Percentiles rank a stretch among this genome's conserved stretches.
Evolutionary conservation across 2,113 vertebrate genomes (phyloP).

Genomic region (Chaetorhynchus papuensis): DNA sequence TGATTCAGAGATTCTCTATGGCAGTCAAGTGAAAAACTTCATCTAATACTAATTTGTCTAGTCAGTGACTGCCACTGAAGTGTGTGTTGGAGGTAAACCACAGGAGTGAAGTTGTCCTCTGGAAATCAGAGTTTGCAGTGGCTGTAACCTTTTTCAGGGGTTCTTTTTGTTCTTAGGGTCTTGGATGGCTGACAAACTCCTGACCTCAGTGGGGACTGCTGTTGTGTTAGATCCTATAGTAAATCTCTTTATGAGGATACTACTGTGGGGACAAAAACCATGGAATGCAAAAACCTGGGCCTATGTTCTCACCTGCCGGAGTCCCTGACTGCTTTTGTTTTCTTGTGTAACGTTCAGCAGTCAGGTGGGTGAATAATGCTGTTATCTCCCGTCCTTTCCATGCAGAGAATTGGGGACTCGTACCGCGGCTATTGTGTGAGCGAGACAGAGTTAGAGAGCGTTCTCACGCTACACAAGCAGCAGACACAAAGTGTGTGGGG

Average conservation of each 20-base stretch:
- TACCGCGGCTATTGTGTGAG: constrained; percentile 83
- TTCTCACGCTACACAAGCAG: constrained; percentile 81
- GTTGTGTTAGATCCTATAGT: neutral
- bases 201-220: neutral
- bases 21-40: neutral
- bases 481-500: constrained; percentile 83
- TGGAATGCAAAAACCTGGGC: neutral
- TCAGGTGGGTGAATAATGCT: constrained; percentile 51
- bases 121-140: neutral
- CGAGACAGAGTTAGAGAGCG: constrained; percentile 79
- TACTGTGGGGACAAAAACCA: neutral
- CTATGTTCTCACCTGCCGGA: neutral
- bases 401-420: constrained; percentile 85
- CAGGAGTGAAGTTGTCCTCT: neutral
- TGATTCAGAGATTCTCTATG: neutral
- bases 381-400: constrained; percentile 54
- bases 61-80: neutral
- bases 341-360: neutral
- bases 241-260: neutral
- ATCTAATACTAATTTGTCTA: neutral
- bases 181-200: neutral
- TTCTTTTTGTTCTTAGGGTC: neutral
- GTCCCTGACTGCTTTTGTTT: constrained; percentile 2
- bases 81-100: neutral
- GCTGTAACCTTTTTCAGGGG: neutral